Conservation (phyloP, 2,888 invertebrate genomes). For the Crocallis elinguaria region DNA sequence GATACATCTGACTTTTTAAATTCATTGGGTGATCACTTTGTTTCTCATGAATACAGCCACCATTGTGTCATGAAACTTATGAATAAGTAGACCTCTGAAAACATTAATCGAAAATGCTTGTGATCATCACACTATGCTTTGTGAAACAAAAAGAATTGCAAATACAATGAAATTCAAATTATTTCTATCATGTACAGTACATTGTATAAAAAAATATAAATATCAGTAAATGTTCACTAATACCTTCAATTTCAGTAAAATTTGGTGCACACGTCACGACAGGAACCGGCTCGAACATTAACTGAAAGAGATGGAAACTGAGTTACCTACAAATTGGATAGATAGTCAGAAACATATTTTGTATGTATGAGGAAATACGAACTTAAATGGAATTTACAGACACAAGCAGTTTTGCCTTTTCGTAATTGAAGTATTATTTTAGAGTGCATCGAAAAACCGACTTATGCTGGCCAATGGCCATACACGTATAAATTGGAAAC, state of each 20-base stretch:
- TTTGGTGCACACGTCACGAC: constrained; percentile 50
- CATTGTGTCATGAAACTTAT: background rate
- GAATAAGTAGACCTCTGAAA: constrained; percentile 1
- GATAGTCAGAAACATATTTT: background rate
- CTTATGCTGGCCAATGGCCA: too few species aligned
- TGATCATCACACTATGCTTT: constrained; percentile 15
- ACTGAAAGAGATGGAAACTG: constrained; percentile 57
- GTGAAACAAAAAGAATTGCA: constrained; percentile 4
- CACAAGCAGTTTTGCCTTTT: too few species aligned
- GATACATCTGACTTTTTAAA: too few species aligned
- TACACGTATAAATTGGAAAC: too few species aligned
- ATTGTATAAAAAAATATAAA: background rate
- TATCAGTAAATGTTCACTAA: constrained; percentile 19
- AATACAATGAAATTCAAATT: background rate
- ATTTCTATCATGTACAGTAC: background rate
- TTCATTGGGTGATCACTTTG: background rate
- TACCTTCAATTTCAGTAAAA: constrained; percentile 58
- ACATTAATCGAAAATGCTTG: constrained; percentile 7
- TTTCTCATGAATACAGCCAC: background rate
- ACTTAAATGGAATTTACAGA: too few species aligned
- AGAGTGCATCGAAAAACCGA: too few species aligned
- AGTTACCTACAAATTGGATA: constrained; percentile 8
- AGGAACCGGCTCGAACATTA: constrained; percentile 67
- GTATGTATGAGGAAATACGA: too few species aligned
- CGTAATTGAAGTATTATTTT: too few species aligned